These are phyloP conservation scores for Percina caprodes DNA, from an alignment of 2,113 vertebrate species.

Conservation along the genomic window DNA sequence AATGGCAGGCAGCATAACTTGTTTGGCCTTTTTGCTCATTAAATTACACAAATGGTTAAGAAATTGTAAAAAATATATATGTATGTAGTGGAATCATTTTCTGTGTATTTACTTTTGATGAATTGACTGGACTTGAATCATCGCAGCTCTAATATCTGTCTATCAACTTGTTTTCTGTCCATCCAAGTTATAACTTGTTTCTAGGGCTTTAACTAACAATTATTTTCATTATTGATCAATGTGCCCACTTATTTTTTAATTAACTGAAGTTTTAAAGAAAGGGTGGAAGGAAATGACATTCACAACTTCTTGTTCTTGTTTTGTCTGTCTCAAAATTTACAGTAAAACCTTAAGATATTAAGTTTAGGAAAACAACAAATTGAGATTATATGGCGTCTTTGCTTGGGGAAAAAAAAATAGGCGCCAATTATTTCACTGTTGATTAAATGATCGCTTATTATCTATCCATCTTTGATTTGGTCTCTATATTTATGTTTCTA, in stretches of 20 bases:
- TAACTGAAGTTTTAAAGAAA: background rate
- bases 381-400: background rate
- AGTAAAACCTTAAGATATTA: background rate
- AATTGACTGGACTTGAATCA: background rate
- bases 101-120: background rate
- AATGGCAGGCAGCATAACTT: background rate
- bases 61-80: background rate
- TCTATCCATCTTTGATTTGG: background rate
- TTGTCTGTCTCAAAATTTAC: background rate
- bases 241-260: background rate
- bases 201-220: background rate
- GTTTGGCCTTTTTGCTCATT: background rate
- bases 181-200: background rate
- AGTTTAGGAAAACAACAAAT: too few species aligned
- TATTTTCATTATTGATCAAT: background rate
- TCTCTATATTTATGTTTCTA: background rate
- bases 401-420: background rate
- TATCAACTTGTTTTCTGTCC: background rate
- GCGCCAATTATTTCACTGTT: background rate
- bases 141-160: background rate
- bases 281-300: background rate
- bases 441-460: background rate
- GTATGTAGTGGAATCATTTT: background rate
- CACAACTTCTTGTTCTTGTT: background rate
- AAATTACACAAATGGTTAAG: background rate